These are phyloP conservation scores for Schizotus pectinicornis DNA, from an alignment of 2,888 invertebrate species.

Conservation along the genomic window DNA sequence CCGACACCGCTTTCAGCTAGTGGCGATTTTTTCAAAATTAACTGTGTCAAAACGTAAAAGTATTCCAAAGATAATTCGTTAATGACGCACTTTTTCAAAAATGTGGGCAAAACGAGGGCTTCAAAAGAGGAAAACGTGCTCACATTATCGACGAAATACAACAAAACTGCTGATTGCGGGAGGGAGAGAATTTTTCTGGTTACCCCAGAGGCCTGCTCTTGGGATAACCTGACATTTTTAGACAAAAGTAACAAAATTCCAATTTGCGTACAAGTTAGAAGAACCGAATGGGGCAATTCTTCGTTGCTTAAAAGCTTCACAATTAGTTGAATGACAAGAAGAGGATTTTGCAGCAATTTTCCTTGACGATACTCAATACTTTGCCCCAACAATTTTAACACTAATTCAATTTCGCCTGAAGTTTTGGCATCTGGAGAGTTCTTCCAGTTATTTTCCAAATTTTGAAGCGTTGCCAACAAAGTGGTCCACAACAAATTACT, in stretches of 20 bases:
- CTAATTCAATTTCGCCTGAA: conserved; percentile 37
- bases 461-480: conserved; percentile 54
- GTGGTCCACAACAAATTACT: conserved; percentile 71
- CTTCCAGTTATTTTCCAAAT: conserved; percentile 30
- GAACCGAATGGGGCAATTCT: conserved; percentile 59
- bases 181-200: conserved; percentile 68
- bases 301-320: conserved; percentile 60
- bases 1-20: conserved; percentile 66
- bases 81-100: conserved; percentile 66
- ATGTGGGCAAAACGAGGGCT: conserved; percentile 71
- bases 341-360: conserved; percentile 66
- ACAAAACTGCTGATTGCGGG: conserved; percentile 63
- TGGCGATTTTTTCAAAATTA: conserved; percentile 72
- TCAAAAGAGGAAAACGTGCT: conserved; percentile 74
- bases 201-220: conserved; percentile 75
- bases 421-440: conserved; percentile 25
- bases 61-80: conserved; percentile 63
- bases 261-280: conserved; percentile 63
- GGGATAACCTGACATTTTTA: conserved; percentile 68
- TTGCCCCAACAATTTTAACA: conserved; percentile 67
- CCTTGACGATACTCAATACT: conserved; percentile 70
- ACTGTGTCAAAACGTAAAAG: conserved; percentile 68
- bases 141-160: conserved; percentile 71
- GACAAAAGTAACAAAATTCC: conserved; percentile 67
- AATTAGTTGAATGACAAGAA: conserved; percentile 65